A percentile compares a stretch with the other conserved stretches of the same genome.
phyloP scores from a whole-genome alignment of 2,113 vertebrate species.

The Varanus komodoensis region DNA sequence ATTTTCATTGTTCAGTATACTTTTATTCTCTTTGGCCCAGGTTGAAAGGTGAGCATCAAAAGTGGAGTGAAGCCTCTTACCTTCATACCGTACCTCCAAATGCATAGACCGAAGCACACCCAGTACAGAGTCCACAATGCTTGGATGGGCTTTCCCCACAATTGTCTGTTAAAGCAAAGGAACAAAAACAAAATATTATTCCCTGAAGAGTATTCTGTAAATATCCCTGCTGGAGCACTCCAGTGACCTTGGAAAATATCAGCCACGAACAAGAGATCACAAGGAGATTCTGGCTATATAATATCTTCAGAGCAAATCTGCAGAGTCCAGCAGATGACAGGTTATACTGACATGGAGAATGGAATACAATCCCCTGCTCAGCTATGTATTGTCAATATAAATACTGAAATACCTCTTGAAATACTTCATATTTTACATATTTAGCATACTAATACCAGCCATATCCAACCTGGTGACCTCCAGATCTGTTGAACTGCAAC shows the following conservation, averaged over 20 bases:
- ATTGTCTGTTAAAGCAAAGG: conserved; percentile 63
- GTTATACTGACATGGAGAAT: background rate
- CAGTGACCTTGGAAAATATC: background rate
- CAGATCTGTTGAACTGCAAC: no score
- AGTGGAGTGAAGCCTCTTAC: conserved; percentile 50
- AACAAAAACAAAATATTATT: background rate
- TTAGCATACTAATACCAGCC: background rate
- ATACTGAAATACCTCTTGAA: background rate
- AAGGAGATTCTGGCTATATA: background rate
- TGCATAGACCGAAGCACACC: conserved; percentile 75
- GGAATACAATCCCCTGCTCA: background rate
- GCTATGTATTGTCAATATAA: background rate
- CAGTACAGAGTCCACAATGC: conserved; percentile 77
- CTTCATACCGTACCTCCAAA: conserved; percentile 82
- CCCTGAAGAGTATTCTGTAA: background rate
- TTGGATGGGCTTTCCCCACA: conserved; percentile 68
- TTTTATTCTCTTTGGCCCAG: background rate
- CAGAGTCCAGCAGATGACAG: background rate
- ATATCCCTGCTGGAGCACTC: background rate
- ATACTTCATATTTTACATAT: background rate
- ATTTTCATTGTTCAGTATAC: background rate
- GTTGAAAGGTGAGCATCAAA: background rate
- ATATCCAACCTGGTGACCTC: no score
- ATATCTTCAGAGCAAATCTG: background rate
- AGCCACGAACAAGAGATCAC: background rate